Base-by-base conservation (phyloP, 2,113 vertebrate genomes). In the Notiomystis cincta region DNA sequence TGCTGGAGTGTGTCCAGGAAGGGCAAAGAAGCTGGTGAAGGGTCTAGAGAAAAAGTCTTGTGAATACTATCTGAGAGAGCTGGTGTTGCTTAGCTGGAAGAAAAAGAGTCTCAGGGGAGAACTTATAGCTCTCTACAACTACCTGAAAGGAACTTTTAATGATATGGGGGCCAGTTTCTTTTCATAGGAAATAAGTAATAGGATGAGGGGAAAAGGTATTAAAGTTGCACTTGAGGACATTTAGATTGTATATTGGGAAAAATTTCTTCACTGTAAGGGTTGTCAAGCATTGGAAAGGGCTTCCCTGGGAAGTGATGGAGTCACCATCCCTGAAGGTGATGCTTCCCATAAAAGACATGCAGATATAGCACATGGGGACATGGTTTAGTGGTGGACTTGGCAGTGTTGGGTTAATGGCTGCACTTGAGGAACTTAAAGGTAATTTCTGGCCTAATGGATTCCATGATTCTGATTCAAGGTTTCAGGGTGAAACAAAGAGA, bases 61-160 rank as follows among this genome's bases (percentile, higher is more conserved):
- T 21, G 13, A 54, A 21, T 7, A 53, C 10, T 0, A 1, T 6
- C 18, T 47, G 82, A 83, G n/a, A 5, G 18, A 90, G 11, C 11
- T 66, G 45, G 9, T 6, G 0, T 3, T 51, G 12, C 19, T 90
- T 23, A 66, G 15, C 3, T 18, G 58, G 24, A 17, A 76, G 37
- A 56, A 61, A 19, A 35, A 18, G 13, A 67, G 14, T 15, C 11
- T 45, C 0, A 42, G 15, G 20, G 1, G 14, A 64, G 4, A 76
- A 2, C 0, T 27, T 40, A 4, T 21, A 0, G 0, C 10, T 58
- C 18, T 53, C 35, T 44, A 45, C 28, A 72, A 11, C 7, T 40
- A 7, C 10, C 27, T 48, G 13, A 79, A 70, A 70, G 17, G 18
- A 53, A 21, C 3, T 20, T 53, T 31, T 13, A 15, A 8, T 2